Evolutionary conservation across 2,113 vertebrate species (phyloP), one percentile per base, ranked within the genome.

Genomic region (Calonectris borealis): DNA sequence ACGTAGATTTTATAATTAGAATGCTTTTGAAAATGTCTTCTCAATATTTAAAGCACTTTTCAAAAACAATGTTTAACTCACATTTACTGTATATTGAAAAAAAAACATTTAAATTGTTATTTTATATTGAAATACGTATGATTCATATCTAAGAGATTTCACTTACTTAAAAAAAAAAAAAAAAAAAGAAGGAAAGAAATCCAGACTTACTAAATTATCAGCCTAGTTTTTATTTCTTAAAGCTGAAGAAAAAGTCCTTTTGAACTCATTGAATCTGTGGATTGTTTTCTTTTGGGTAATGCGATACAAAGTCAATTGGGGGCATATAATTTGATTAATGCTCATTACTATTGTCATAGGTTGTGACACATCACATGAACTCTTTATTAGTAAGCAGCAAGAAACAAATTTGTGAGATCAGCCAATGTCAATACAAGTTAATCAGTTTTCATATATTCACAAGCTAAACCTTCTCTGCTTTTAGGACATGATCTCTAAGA

Each of bases 341-440:
- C 15, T 96, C 18, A 72, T 97, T 98, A 75, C 18, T 82, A 46
- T 62, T 94, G 46, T 93, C 52, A 81, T 89, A 64, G 73, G 21
- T 38, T 96, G 69, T 82, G 93, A 83, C 62, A 97, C 52, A 90
- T 88, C 24, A 76, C 78, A 85, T 52, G 51, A 96, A 93, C 70
- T 79, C 54, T 95, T 95, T 92, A 75, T 94, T 96, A 95, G 52
- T 94, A 77, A 93, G 73, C 95, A 70, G 46, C 42, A 89, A 96
- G 52, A 82, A 70, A 75, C 29, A 25, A 79, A 70, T 83, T 73
- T 83, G 36, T 89, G 51, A 90, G 49, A 90, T 55, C 62, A 65
- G 40, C 16, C 17, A 71, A 16, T 71, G 44, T 94, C 86, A 83
- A 92, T 66, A 93, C 86, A 84, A 96, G 71, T 69, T 83, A 97